A percentile compares a stretch with the other conserved stretches of the same genome.
Conservation (phyloP, 2,113 vertebrate genomes). For the Lepus americanus region DNA sequence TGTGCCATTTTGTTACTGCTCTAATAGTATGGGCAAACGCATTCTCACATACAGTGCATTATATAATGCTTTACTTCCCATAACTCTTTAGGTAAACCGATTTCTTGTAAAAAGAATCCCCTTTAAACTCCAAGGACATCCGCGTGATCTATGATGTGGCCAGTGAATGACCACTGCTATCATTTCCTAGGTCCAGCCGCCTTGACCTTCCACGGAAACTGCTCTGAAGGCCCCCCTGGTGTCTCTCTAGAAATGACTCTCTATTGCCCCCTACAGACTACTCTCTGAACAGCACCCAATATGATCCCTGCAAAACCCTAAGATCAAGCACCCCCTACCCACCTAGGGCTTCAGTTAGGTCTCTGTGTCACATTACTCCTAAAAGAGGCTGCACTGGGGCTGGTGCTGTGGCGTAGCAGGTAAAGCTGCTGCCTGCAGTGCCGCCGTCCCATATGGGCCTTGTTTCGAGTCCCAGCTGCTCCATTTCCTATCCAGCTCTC, state of each 20-base stretch:
- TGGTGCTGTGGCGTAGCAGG: no score
- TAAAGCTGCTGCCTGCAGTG: no score
- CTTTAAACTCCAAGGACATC: neutral
- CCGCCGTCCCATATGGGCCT: no score
- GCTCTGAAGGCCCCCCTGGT: fast-evolving
- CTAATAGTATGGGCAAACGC: neutral
- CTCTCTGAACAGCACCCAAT: neutral
- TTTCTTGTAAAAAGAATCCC: neutral
- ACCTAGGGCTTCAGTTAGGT: no score
- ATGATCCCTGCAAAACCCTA: neutral
- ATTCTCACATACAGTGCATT: fast-evolving
- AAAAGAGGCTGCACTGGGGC: no score
- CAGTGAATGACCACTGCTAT: neutral
- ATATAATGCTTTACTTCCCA: fast-evolving
- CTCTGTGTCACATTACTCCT: neutral
- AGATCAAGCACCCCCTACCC: neutral
- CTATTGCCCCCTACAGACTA: neutral
- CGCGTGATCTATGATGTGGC: neutral
- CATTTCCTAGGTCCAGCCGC: fast-evolving
- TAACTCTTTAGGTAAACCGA: neutral
- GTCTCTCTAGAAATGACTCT: neutral
- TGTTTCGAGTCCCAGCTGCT: no score
- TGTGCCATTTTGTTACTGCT: neutral
- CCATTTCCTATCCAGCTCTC: no score
- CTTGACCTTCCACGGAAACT: fast-evolving